Conservation (phyloP, 1,140 invertebrate species). For the Drosophila takahashii region DNA sequence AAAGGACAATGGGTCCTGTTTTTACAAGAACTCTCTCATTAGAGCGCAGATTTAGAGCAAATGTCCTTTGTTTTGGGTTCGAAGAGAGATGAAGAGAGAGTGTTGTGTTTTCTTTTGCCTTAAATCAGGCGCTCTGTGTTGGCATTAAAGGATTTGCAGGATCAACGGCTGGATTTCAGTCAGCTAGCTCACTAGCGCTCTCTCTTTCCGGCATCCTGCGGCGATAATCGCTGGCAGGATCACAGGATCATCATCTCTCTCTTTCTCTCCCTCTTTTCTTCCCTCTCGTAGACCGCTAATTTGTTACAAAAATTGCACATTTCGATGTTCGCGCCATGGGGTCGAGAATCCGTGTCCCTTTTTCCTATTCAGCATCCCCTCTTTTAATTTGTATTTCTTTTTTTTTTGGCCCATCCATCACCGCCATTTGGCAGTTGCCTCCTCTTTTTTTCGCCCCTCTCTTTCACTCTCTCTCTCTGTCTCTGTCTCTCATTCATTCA, state of each 20-base stretch:
- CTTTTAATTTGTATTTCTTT: not conserved
- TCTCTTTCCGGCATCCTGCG: constrained; percentile 21
- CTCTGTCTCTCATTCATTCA: constrained; percentile 35
- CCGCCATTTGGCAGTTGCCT: constrained; percentile 69
- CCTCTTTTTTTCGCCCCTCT: constrained; percentile 15
- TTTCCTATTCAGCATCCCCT: constrained; percentile 56
- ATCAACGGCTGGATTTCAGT: constrained; percentile 38
- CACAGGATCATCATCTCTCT: constrained; percentile 1
- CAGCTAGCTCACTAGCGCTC: constrained; percentile 5
- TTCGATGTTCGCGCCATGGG: constrained; percentile 59
- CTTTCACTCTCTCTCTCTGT: constrained; percentile 1
- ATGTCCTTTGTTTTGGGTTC: constrained; percentile 16
- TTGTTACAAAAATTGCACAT: constrained; percentile 80
- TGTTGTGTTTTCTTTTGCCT: constrained; percentile 42
- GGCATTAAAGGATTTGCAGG: constrained; percentile 74
- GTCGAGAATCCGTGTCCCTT: constrained; percentile 40
- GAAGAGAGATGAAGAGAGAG: not conserved
- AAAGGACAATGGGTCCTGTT: constrained; percentile 31
- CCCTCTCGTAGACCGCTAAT: constrained; percentile 53
- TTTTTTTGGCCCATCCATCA: constrained; percentile 60
- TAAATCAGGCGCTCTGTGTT: constrained; percentile 49
- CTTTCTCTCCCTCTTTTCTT: not conserved
- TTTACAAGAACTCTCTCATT: constrained; percentile 48
- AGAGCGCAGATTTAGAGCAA: constrained; percentile 68
- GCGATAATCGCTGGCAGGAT: constrained; percentile 49